These are phyloP conservation scores for Nebria salina DNA, from an alignment of 2,888 invertebrate genomes.

Conservation along the genomic window DNA sequence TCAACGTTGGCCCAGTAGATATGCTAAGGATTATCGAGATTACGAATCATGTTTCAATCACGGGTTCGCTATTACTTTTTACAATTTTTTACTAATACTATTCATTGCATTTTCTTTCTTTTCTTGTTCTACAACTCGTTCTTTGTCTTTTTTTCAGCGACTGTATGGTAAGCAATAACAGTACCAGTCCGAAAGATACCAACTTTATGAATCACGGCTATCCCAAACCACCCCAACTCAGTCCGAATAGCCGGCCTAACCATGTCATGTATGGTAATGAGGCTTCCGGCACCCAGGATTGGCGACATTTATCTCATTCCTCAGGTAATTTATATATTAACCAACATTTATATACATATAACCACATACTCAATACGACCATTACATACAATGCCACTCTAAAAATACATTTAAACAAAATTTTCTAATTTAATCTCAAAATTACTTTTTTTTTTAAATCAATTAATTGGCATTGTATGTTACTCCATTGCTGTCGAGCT, in stretches of 20 bases:
- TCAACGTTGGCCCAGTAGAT: constrained; percentile 61
- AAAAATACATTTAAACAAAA: too few species aligned
- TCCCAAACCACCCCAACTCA: constrained; percentile 61
- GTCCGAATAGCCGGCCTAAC: constrained; percentile 58
- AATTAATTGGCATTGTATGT: too few species aligned
- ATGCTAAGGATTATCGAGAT: constrained; percentile 61
- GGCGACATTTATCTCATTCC: constrained; percentile 54
- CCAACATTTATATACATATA: background rate
- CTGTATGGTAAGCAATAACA: constrained; percentile 58
- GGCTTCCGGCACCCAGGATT: constrained; percentile 57
- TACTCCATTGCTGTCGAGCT: constrained; percentile 7
- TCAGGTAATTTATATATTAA: constrained; percentile 28
- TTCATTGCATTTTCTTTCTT: constrained; percentile 17
- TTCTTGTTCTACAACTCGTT: constrained; percentile 33
- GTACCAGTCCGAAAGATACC: constrained; percentile 60
- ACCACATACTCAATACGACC: too few species aligned
- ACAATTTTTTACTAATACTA: background rate
- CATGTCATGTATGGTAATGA: constrained; percentile 60
- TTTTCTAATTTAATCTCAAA: too few species aligned
- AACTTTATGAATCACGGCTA: constrained; percentile 59
- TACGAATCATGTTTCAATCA: constrained; percentile 61
- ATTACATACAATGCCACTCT: too few species aligned
- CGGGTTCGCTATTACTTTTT: constrained; percentile 53
- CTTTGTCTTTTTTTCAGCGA: constrained; percentile 54
- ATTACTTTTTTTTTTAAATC: too few species aligned